Evolutionary conservation across 2,888 invertebrate species (phyloP).

Genomic region (Nesidiocoris tenuis): DNA sequence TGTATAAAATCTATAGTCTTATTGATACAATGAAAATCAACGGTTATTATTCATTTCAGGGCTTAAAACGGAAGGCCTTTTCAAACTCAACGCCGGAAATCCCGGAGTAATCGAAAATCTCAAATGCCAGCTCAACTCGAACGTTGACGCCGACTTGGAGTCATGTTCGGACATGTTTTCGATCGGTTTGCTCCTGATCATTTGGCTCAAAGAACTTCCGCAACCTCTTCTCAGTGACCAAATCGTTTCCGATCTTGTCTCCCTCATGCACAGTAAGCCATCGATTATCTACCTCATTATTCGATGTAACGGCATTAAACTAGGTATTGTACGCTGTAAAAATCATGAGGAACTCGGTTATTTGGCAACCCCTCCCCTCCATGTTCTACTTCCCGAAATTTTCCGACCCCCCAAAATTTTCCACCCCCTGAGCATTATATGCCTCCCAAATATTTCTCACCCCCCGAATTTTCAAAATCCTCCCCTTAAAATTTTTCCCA

Average conservation of each 20-base stretch:
- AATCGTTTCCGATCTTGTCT: constrained; percentile 52
- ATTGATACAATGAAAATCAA: not conserved
- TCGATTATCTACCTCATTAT: too few relatives aligned
- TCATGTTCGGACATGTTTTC: constrained; percentile 57
- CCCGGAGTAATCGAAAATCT: constrained; percentile 56
- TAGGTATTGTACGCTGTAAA: too few relatives aligned
- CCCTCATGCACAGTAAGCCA: constrained; percentile 50
- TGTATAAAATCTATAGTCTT: too few relatives aligned
- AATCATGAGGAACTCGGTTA: too few relatives aligned
- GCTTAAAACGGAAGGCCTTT: constrained; percentile 57
- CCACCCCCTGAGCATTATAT: too few relatives aligned
- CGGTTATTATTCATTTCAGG: constrained; percentile 52
- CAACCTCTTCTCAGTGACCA: constrained; percentile 56
- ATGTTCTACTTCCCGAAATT: too few relatives aligned
- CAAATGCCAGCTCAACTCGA: constrained; percentile 56
- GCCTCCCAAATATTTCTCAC: too few relatives aligned
- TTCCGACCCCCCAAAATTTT: too few relatives aligned
- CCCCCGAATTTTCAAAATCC: too few relatives aligned
- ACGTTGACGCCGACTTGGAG: constrained; percentile 57
- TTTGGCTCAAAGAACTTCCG: constrained; percentile 58
- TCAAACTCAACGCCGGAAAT: constrained; percentile 58
- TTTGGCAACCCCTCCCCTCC: too few relatives aligned
- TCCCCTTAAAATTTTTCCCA: too few relatives aligned
- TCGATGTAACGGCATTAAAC: too few relatives aligned
- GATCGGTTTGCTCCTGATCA: constrained; percentile 57